phyloP scores from a whole-genome alignment of 2,888 invertebrate species.

The Heteropelma amictum region DNA sequence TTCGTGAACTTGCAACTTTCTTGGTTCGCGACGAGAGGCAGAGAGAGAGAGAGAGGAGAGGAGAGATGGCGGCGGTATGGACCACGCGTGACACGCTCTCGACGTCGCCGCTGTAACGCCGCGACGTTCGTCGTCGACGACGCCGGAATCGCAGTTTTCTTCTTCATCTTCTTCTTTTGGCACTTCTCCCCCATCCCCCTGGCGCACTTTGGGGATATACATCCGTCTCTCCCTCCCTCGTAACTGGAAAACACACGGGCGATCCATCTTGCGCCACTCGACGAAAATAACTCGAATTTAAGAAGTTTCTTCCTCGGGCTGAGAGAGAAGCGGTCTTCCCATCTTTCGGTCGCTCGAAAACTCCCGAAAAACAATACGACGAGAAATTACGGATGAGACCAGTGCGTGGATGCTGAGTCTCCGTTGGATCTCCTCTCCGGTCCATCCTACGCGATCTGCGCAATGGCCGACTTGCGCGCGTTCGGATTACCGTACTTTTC shows the following conservation, averaged over 20 bases:
- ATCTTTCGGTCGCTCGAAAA: slow-evolving; percentile 29
- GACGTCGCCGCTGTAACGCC: slow-evolving; percentile 46
- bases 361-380: slow-evolving; percentile 73
- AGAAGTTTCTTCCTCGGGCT: slow-evolving; percentile 67
- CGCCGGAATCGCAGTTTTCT: slow-evolving; percentile 60
- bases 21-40: slow-evolving; percentile 47
- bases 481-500: no score
- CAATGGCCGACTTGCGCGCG: slow-evolving; percentile 40
- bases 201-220: no score
- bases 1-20: slow-evolving; percentile 55
- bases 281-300: slow-evolving; percentile 76
- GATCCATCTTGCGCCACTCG: slow-evolving; percentile 73
- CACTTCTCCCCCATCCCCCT: no score
- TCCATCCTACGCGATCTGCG: slow-evolving; percentile 32
- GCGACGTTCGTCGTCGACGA: slow-evolving; percentile 49
- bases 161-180: slow-evolving; percentile 38
- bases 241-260: slow-evolving; percentile 68
- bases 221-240: no score
- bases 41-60: slow-evolving; percentile 3
- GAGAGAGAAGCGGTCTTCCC: slow-evolving; percentile 35
- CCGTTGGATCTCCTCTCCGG: background rate
- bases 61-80: slow-evolving; percentile 50
- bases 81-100: slow-evolving; percentile 57
- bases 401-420: slow-evolving; percentile 26
- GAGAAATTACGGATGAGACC: slow-evolving; percentile 12